Percentiles rank a stretch among this genome's conserved stretches.
phyloP scores from a whole-genome alignment of 2,888 invertebrate species.

The Meiosimyza decipiens region DNA sequence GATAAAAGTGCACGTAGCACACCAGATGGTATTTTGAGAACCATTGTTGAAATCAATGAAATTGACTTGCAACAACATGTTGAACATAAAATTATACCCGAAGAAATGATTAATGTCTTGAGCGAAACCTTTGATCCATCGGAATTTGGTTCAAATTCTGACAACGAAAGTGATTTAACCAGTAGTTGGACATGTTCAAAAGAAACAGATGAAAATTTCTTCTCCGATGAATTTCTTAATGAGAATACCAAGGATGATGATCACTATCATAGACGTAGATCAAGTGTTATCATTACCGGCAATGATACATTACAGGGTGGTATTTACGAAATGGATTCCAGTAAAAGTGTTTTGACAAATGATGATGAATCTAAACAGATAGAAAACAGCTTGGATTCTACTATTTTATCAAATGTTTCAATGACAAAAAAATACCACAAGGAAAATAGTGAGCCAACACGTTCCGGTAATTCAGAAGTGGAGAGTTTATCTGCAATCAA shows the following conservation, averaged over 20 bases:
- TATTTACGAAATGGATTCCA: conserved; percentile 34
- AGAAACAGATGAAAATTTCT: conserved; percentile 36
- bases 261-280: neutral
- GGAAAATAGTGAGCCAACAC: too few relatives aligned
- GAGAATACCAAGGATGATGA: conserved; percentile 14
- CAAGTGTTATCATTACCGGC: neutral
- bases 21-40: conserved; percentile 33
- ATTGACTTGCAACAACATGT: conserved; percentile 17
- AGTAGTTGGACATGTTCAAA: conserved; percentile 41
- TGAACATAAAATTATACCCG: neutral
- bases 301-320: conserved; percentile 24
- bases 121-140: conserved; percentile 18
- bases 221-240: conserved; percentile 37
- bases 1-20: neutral
- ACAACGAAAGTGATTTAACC: conserved; percentile 33
- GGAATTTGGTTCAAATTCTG: conserved; percentile 30
- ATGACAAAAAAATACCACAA: neutral
- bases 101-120: neutral
- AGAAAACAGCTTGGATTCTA: neutral
- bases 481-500: too few relatives aligned
- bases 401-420: neutral
- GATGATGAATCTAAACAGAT: too few relatives aligned
- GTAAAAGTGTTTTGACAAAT: neutral
- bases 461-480: too few relatives aligned
- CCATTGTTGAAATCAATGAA: conserved; percentile 43